Evolutionary conservation across 2,888 invertebrate species (phyloP).

Genomic region (Agriopis leucophaearia): DNA sequence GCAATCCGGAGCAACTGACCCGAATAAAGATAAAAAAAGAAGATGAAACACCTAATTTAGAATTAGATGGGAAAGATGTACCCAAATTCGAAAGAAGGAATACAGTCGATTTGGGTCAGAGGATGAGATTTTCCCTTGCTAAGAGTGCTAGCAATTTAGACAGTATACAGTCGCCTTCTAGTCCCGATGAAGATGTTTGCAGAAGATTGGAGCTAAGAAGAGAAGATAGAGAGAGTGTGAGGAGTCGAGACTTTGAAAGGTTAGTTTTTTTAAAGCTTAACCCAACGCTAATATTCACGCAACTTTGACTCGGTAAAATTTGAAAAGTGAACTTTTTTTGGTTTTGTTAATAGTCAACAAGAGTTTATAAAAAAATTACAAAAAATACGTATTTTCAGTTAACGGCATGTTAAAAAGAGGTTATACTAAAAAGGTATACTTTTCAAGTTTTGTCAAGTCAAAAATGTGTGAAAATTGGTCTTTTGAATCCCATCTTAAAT

Average conservation of each 20-base stretch:
- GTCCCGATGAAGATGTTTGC: constrained; percentile 33
- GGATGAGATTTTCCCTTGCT: constrained; percentile 76
- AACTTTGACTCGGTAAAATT: too few species aligned
- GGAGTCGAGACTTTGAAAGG: constrained; percentile 58
- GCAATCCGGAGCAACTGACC: constrained; percentile 85
- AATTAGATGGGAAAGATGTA: constrained; percentile 53
- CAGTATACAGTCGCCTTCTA: constrained; percentile 67
- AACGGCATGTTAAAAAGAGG: too few species aligned
- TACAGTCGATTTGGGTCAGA: constrained; percentile 80
- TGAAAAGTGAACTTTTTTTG: too few species aligned
- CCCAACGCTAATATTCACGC: too few species aligned
- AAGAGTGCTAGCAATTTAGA: constrained; percentile 76
- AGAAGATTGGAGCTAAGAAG: constrained; percentile 32
- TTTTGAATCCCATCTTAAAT: too few species aligned
- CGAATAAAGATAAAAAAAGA: constrained; percentile 77
- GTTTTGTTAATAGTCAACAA: too few species aligned
- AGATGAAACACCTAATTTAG: constrained; percentile 52
- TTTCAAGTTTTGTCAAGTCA: too few species aligned
- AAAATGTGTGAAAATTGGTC: too few species aligned
- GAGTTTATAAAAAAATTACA: too few species aligned
- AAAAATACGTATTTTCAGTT: too few species aligned
- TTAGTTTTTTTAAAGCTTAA: constrained; percentile 46
- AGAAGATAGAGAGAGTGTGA: constrained; percentile 37
- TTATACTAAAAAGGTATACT: too few species aligned
- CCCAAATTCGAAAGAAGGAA: constrained; percentile 80